A percentile compares a stretch with the other conserved stretches of the same genome.
These are phyloP conservation scores for Semaprochilodus insignis DNA, from an alignment of 2,797 vertebrate species.

Conservation along the genomic window DNA sequence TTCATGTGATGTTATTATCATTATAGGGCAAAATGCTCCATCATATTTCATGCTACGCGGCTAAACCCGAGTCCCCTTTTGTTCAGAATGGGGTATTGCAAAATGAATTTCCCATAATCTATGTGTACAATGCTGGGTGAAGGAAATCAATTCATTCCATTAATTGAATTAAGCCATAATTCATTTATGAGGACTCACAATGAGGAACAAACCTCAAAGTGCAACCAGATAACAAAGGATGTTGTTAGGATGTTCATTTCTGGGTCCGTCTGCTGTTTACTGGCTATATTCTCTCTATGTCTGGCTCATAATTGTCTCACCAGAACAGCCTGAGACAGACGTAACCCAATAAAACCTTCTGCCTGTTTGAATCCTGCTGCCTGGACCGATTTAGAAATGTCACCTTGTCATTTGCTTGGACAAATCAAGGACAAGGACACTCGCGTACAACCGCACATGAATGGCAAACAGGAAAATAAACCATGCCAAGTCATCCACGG, in stretches of 20 bases:
- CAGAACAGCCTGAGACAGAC: background rate
- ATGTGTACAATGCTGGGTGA: background rate
- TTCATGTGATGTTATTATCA: background rate
- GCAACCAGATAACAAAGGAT: background rate
- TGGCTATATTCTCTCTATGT: slow-evolving; percentile 1
- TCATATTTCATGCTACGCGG: background rate
- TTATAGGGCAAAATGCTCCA: background rate
- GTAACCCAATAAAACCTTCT: background rate
- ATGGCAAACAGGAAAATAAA: slow-evolving; percentile 1
- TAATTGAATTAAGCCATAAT: background rate
- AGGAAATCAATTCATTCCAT: background rate
- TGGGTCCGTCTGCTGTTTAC: background rate
- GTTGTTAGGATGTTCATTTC: background rate
- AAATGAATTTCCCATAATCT: background rate
- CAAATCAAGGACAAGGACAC: slow-evolving; percentile 14
- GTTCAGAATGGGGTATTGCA: background rate
- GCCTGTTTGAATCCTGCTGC: background rate
- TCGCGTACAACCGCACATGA: background rate
- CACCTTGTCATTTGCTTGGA: slow-evolving; percentile 14
- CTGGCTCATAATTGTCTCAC: background rate
- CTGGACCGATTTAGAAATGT: slow-evolving; percentile 12
- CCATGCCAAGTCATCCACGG: background rate
- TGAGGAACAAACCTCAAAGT: background rate
- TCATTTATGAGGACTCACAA: background rate
- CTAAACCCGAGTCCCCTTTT: too few species aligned